A percentile compares a stretch with the other conserved stretches of the same genome.
These are phyloP conservation scores for Cryptoprocta ferox DNA, from an alignment of 2,797 vertebrate species.

Conservation along the genomic window DNA sequence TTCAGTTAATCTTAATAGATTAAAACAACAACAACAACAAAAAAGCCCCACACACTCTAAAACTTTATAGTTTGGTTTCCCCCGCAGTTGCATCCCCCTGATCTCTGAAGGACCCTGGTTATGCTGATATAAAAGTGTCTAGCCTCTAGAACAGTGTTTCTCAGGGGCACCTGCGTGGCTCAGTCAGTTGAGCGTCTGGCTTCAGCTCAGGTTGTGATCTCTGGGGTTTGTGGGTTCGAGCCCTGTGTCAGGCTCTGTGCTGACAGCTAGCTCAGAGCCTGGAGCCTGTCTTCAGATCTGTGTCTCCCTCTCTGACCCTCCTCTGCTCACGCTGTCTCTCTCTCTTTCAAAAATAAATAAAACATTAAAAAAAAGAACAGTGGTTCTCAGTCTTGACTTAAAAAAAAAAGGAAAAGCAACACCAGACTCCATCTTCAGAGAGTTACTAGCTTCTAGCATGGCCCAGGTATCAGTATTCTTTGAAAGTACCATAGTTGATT, in stretches of 20 bases:
- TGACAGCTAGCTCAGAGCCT: too few species aligned
- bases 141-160: conserved; percentile 37
- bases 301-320: too few species aligned
- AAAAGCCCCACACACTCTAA: background rate
- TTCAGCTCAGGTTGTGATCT: too few species aligned
- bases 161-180: too few species aligned
- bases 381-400: background rate
- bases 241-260: too few species aligned
- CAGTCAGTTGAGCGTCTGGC: too few species aligned
- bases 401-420: background rate
- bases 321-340: too few species aligned
- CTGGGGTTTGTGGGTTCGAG: too few species aligned
- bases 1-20: conserved; percentile 59
- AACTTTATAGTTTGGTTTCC: conserved; percentile 49
- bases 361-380: too few species aligned
- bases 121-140: conserved; percentile 29
- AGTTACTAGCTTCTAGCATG: background rate
- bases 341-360: too few species aligned
- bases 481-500: background rate
- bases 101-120: conserved; percentile 32
- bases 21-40: conserved; percentile 5
- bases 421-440: background rate
- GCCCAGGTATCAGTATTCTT: background rate
- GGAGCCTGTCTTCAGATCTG: too few species aligned
- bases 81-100: background rate